Evolutionary conservation across 2,888 invertebrate genomes (phyloP), one percentile per base, ranked within the genome.

Genomic region (Cylindroiulus punctatus): DNA sequence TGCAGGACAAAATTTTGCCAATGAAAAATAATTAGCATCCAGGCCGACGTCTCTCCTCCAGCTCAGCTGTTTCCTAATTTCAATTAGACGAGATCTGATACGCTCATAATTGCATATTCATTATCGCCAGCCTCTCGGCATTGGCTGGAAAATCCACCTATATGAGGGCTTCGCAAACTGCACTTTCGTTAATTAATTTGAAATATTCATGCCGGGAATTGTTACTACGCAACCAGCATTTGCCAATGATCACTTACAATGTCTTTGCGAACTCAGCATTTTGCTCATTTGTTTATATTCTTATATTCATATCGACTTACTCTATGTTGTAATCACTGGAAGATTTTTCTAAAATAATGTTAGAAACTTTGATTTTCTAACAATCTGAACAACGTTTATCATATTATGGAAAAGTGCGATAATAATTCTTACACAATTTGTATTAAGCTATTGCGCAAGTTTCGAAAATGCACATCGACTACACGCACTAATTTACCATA

Each of bases 1-100:
- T 65, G 65, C 65, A 0, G 65, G 26, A 26, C 26, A 22, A 65
- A 65, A 65, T 65, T 10, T 26, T 65, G 65, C 65, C 65, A 65
- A 65, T 65, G 65, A 65, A 65, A 65, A 65, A 65, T 65, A 65
- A 65, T 65, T 65, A 65, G 65, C 65, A 65, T 65, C 65, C 65
- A 65, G 65, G 26, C 65, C 26, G 22, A 65, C 26, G 22, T n/a
- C 12, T 26, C 26, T 65, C 10, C 65, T 65, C 65, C 12, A 22
- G 22, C 26, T 65, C 65, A 65, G 65, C 65, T 65, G 65, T 65
- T 65, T 65, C 65, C 65, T 65, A 65, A 65, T 22, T 65, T 65
- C 65, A 65, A 65, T 65, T 65, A 65, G 22, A 65, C 7, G 22
- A 26, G 65, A 65, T 65, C 65, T 65, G 65, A 65, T 65, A 26